phyloP scores from a whole-genome alignment of 1,140 invertebrate species.

The Plectrocnemia conspersa region DNA sequence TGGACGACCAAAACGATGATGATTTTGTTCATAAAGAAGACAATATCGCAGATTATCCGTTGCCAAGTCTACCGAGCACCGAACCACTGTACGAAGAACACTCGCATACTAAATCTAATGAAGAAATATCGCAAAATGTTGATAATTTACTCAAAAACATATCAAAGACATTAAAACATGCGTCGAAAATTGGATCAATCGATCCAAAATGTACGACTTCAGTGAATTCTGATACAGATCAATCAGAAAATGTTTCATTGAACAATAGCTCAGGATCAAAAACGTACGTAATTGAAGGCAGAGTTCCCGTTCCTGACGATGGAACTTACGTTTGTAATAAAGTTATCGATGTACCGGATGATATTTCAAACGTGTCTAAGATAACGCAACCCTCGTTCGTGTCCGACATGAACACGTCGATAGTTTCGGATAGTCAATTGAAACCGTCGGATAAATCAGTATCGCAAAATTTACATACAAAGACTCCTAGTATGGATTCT shows the following conservation, averaged over 20 bases:
- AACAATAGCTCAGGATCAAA: conserved; percentile 19
- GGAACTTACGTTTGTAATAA: conserved; percentile 21
- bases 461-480: conserved; percentile 42
- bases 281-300: conserved; percentile 28
- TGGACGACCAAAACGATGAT: conserved; percentile 27
- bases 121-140: conserved; percentile 32
- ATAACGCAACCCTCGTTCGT: conserved; percentile 45
- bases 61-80: neutral
- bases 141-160: conserved; percentile 31
- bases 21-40: conserved; percentile 18
- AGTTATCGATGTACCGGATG: conserved; percentile 30
- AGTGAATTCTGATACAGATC: conserved; percentile 11
- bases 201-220: conserved; percentile 14
- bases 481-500: conserved; percentile 57
- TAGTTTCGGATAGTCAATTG: conserved; percentile 40
- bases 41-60: conserved; percentile 1
- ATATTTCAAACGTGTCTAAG: conserved; percentile 42
- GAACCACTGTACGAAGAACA: conserved; percentile 30
- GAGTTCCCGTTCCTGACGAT: conserved; percentile 18
- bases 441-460: conserved; percentile 37
- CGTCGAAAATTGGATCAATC: conserved; percentile 29
- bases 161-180: conserved; percentile 30
- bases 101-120: conserved; percentile 29
- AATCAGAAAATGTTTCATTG: conserved; percentile 17
- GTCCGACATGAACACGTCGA: conserved; percentile 46